Percentiles rank a stretch among this genome's conserved stretches.
phyloP scores from a whole-genome alignment of 2,797 vertebrate species.

The Eulemur albifrons region DNA sequence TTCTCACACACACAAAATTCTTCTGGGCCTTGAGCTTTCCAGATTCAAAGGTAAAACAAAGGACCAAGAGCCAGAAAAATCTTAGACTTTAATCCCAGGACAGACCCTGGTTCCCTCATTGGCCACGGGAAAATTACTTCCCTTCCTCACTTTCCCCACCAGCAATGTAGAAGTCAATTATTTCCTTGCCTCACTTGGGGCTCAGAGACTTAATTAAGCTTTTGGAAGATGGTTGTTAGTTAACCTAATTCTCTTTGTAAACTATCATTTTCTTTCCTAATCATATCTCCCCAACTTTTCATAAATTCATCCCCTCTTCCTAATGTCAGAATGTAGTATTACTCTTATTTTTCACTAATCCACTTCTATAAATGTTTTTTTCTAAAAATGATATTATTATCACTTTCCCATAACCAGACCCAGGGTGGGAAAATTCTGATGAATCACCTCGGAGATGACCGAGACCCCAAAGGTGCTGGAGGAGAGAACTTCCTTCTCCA shows the following conservation, averaged over 20 bases:
- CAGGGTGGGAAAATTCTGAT: background rate
- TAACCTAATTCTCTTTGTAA: slow-evolving; percentile 74
- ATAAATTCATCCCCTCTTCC: slow-evolving; percentile 52
- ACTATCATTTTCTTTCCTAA: slow-evolving; percentile 62
- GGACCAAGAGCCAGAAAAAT: slow-evolving; percentile 22
- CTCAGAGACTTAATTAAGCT: slow-evolving; percentile 79
- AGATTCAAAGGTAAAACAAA: slow-evolving; percentile 65
- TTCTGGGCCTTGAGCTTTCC: slow-evolving; percentile 52
- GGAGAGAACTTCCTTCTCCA: background rate
- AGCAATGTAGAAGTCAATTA: slow-evolving; percentile 74
- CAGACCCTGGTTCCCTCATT: slow-evolving; percentile 47
- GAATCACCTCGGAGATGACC: background rate
- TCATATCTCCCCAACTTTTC: slow-evolving; percentile 43
- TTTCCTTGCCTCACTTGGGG: slow-evolving; percentile 63
- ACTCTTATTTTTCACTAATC: background rate
- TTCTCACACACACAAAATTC: slow-evolving; percentile 15
- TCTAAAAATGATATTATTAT: background rate
- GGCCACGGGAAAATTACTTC: slow-evolving; percentile 59
- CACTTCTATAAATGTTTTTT: background rate
- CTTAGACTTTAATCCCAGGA: slow-evolving; percentile 64
- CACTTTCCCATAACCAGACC: background rate
- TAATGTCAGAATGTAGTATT: slow-evolving; percentile 26
- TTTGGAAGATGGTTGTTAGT: slow-evolving; percentile 74
- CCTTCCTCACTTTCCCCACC: slow-evolving; percentile 47
- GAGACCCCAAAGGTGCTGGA: background rate